Evolutionary conservation across 2,113 vertebrate genomes (phyloP), one percentile per base, ranked within the genome.

Genomic region (Boulengeromyrus knoepffleri): DNA sequence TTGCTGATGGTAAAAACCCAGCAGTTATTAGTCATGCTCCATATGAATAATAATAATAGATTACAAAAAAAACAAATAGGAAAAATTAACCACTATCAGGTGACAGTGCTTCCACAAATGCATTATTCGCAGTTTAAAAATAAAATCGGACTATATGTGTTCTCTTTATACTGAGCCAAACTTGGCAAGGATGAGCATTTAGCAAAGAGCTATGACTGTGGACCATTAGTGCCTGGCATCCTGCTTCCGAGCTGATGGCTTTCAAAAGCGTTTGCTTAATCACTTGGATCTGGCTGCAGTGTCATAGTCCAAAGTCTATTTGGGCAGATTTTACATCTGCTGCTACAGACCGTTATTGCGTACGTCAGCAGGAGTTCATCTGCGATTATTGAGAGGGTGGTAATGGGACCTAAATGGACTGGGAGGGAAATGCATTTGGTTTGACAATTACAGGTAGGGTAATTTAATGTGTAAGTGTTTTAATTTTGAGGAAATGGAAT

Each of bases 181-280:
- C 19, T 56, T 88, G 52, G 49, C 80, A 86, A 46, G 77, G 19
- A 17, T 42, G 52, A 52, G 77, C 84, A 90, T 46, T 12, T 31
- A 39, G 86, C 80, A 27, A 19, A 85, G 45, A n/a, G 27, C 87
- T 45, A 53, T 80, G 49, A 27, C 45, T 15, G 12, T 31, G 49
- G 70, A 15, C 77, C 6, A 52, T 90, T 91, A 88, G 21, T 2
- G 50, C 4, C 46, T 86, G 88, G 66, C 77, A 47, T 88, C 66
- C 86, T 90, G 58, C 19, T 49, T 52, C 85, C 13, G 1, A 74
- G 58, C 8, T 89, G 58, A 89, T 91, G 90, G 88, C 62, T 77
- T 91, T 90, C 84, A 42, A 70, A 62, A 90, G 88, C 53, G 90
- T 91, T 89, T 89, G n/a, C 90, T 90, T 90, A 90, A 88, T 89